phyloP scores from a whole-genome alignment of 1,140 invertebrate species.

The Dryas iulia region DNA sequence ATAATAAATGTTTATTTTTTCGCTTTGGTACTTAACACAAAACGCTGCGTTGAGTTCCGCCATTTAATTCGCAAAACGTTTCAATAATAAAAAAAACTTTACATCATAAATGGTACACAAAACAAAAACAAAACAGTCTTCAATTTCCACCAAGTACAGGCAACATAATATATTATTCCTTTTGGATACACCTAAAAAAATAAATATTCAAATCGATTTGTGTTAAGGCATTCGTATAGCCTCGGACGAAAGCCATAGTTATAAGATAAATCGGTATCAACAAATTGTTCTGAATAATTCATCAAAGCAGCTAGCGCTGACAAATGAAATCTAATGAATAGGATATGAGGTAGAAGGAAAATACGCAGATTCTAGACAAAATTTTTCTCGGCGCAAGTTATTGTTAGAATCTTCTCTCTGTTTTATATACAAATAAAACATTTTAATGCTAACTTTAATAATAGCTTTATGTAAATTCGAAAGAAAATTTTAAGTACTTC shows the following conservation, averaged over 20 bases:
- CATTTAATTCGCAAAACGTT: too few relatives aligned
- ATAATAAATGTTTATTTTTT: too few relatives aligned
- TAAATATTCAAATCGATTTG: constrained; percentile 31
- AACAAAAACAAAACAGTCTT: not conserved
- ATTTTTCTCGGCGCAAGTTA: constrained; percentile 8
- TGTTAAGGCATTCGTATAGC: constrained; percentile 18
- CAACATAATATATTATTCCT: not conserved
- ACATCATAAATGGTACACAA: too few relatives aligned
- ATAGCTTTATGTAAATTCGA: too few relatives aligned
- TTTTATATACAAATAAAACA: not conserved
- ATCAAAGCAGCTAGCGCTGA: constrained; percentile 61
- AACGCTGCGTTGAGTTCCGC: too few relatives aligned
- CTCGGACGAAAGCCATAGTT: constrained; percentile 19
- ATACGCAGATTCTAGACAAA: constrained; percentile 24
- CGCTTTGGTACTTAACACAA: too few relatives aligned
- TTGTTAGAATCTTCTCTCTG: not conserved
- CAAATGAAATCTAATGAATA: constrained; percentile 71
- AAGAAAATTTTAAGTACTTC: too few relatives aligned
- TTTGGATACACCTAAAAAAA: not conserved
- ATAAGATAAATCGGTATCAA: constrained; percentile 44
- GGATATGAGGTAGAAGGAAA: constrained; percentile 49
- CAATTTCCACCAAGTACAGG: not conserved
- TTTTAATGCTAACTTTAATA: not conserved
- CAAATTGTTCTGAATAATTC: constrained; percentile 67
- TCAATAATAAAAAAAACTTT: too few relatives aligned